phyloP scores from a whole-genome alignment of 92 coral and sea anemone genomes.

The Plumapathes pennacea region DNA sequence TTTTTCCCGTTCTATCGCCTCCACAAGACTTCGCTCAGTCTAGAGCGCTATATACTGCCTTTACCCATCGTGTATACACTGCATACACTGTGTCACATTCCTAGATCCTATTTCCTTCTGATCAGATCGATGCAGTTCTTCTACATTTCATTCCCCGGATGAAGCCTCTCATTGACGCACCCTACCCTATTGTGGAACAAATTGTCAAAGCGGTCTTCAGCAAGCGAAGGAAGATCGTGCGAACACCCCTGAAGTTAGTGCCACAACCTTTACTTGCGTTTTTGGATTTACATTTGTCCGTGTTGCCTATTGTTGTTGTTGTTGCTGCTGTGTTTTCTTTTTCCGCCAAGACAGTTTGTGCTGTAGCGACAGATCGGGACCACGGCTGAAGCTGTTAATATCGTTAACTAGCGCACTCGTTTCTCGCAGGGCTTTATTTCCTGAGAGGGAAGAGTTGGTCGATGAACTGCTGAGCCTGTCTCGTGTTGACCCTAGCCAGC shows the following conservation, averaged over 20 bases:
- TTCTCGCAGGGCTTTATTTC: conserved; percentile 67
- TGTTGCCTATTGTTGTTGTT: too few relatives aligned
- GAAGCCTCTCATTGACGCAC: conserved; percentile 75
- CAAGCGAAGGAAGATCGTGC: conserved; percentile 77
- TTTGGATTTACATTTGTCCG: too few relatives aligned
- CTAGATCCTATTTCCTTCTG: not conserved
- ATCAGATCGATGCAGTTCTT: conserved; percentile 82
- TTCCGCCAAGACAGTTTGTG: too few relatives aligned
- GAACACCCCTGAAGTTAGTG: conserved; percentile 81
- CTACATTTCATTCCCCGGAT: conserved; percentile 69
- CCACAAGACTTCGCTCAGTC: too few relatives aligned
- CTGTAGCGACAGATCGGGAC: too few relatives aligned
- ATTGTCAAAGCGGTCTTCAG: conserved; percentile 92
- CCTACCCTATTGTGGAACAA: conserved; percentile 79
- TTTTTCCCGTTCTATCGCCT: too few relatives aligned
- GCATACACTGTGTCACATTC: too few relatives aligned
- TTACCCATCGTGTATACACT: too few relatives aligned
- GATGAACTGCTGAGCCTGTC: conserved; percentile 60
- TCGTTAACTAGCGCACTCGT: too few relatives aligned
- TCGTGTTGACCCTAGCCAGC: conserved; percentile 67
- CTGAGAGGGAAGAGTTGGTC: conserved; percentile 65
- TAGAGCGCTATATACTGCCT: too few relatives aligned
- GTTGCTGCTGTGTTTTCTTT: not conserved
- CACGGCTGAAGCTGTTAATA: too few relatives aligned
- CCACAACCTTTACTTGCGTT: not conserved